Conservation (phyloP, 2,888 invertebrate species). For the Macaria notata region DNA sequence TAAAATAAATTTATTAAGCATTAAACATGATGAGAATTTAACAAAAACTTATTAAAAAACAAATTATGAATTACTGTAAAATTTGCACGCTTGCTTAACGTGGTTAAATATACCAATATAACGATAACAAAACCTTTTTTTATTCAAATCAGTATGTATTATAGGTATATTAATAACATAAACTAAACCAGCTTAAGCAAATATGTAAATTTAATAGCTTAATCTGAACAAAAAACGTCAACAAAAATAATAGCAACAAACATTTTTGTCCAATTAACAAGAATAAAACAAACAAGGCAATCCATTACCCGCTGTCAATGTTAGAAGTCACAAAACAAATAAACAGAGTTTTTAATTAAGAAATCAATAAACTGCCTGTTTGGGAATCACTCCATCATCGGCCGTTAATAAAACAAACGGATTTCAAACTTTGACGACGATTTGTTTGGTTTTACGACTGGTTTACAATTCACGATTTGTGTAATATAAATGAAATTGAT, state of each 20-base stretch:
- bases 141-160: too few relatives aligned
- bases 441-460: conserved; percentile 20
- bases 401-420: conserved; percentile 23
- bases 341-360: conserved; percentile 32
- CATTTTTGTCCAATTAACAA: conserved; percentile 2
- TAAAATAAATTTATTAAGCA: too few relatives aligned
- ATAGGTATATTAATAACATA: too few relatives aligned
- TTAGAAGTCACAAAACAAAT: conserved; percentile 23
- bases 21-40: too few relatives aligned
- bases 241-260: conserved; percentile 5
- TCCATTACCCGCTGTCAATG: conserved; percentile 25
- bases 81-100: too few relatives aligned
- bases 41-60: too few relatives aligned
- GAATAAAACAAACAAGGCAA: conserved; percentile 20
- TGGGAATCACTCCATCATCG: conserved; percentile 32
- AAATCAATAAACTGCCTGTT: conserved; percentile 32
- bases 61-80: too few relatives aligned
- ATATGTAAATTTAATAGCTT: background rate
- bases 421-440: conserved; percentile 20
- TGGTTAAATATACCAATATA: too few relatives aligned
- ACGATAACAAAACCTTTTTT: too few relatives aligned
- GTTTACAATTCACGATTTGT: background rate
- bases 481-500: too few relatives aligned
- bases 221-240: conserved; percentile 2
- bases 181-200: background rate